Evolutionary conservation across 1,140 invertebrate genomes (phyloP).

Genomic region (Drosophila equinoxialis): DNA sequence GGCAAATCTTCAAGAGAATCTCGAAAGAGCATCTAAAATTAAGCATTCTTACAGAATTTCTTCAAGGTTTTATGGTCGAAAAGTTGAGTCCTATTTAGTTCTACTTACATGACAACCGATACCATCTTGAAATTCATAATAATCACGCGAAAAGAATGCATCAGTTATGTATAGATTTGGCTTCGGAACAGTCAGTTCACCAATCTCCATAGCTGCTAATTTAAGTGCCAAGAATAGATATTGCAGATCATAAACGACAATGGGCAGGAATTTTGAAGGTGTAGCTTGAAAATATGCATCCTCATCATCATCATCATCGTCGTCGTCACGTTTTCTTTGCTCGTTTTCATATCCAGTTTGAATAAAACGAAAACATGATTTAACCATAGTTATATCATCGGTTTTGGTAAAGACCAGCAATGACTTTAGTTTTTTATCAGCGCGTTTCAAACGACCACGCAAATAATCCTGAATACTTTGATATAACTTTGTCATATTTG

Average conservation of each 20-base stretch:
- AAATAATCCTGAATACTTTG: constrained; percentile 53
- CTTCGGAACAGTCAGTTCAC: constrained; percentile 24
- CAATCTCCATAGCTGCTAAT: constrained; percentile 44
- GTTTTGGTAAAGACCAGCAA: constrained; percentile 53
- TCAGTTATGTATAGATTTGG: constrained; percentile 53
- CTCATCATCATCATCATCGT: not conserved
- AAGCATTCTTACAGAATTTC: too few relatives aligned
- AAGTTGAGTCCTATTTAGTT: too few relatives aligned
- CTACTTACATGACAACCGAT: constrained; percentile 63
- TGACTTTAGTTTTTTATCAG: constrained; percentile 21
- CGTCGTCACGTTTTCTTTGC: not conserved
- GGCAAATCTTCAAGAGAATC: too few relatives aligned
- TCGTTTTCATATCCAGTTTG: not conserved
- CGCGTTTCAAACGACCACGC: constrained; percentile 5
- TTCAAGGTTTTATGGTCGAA: too few relatives aligned
- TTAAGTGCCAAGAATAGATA: constrained; percentile 68
- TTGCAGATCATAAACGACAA: constrained; percentile 61
- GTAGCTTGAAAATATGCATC: not conserved
- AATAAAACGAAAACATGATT: constrained; percentile 60
- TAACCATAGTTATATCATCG: constrained; percentile 55
- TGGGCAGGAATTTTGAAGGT: not conserved
- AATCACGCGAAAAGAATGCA: constrained; percentile 49
- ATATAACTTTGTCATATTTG: constrained; percentile 58
- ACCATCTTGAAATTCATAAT: constrained; percentile 58
- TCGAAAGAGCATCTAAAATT: too few relatives aligned